Base-by-base conservation (phyloP, 2,113 vertebrate species). In the Mormyrus iriodes region DNA sequence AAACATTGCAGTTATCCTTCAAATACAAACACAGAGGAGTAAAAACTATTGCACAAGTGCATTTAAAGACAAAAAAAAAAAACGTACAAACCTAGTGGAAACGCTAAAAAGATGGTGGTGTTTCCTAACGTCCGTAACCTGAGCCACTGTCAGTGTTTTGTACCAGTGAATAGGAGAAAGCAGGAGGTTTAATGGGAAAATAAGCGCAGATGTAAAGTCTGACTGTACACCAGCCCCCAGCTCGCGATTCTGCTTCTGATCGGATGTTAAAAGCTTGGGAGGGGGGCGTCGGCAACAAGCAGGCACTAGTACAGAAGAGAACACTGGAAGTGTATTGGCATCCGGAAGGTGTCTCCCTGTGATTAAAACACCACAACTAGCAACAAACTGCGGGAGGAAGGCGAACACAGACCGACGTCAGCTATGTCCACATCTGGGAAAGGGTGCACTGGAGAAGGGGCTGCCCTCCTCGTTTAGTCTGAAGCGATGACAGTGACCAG, bases 11-110 rank as follows among this genome's bases (percentile, higher is more conserved):
- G 79, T 44, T 24, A 49, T 49, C 53, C 39, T 85, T 89, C 73
- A 88, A 88, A 79, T 79, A 79, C 73, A 91, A 92, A 93, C 88
- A 92, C 86, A 85, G 27, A 91, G 90, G 92, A 93, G 93, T 89
- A 91, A 89, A 87, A 93, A 91, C 93, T 94, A 96, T 96, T 96
- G 95, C 95, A 96, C 95, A 94, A 93, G 92, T 31, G 91, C 92
- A 93, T 91, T 91, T 91, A 93, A 90, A 87, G 87, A 91, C 39
- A 92, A 46, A 53, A 90, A 91, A 89, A 94, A 91, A 90, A 92
- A 90, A 86, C 27, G 13, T n/a, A 88, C 84, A 86, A 9, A 2
- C 53, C 13, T 3, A 65, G 42, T 24, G n/a, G 90, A 85, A 58
- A 89, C 89, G 10, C 89, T 89, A 86, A 53, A 39, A 51, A 89